These are phyloP conservation scores for Notechis scutatus DNA, from an alignment of 2,113 vertebrate genomes.

Conservation along the genomic window DNA sequence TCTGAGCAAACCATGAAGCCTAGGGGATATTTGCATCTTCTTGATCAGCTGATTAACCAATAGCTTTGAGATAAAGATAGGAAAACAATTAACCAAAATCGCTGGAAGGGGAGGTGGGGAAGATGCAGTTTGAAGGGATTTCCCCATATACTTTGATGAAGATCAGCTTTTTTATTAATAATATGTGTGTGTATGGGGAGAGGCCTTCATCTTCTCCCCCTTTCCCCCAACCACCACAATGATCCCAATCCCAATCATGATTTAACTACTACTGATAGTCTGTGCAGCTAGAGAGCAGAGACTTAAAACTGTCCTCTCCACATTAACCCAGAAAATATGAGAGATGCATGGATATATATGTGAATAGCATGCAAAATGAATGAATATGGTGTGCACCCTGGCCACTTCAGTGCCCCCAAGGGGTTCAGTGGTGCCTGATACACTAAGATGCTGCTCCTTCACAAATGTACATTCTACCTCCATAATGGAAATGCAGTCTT, in stretches of 20 bases:
- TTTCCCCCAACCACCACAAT: neutral
- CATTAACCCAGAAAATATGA: neutral
- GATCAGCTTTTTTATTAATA: neutral
- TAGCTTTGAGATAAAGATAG: neutral
- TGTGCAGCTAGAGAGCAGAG: neutral
- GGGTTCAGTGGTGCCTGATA: neutral
- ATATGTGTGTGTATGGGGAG: neutral
- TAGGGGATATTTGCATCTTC: neutral
- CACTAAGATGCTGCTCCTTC: neutral
- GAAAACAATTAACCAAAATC: neutral
- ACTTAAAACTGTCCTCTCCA: neutral
- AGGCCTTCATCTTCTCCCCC: neutral
- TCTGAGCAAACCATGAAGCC: no score
- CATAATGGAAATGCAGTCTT: neutral
- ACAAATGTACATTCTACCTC: conserved; percentile 5
- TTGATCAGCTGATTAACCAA: neutral
- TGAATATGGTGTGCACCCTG: neutral
- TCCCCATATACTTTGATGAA: neutral
- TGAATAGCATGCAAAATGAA: neutral
- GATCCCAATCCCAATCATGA: neutral
- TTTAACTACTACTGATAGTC: neutral
- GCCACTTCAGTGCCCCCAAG: neutral
- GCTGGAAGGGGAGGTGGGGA: no score
- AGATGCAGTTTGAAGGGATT: neutral
- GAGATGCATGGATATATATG: neutral